These are phyloP conservation scores for Carassius auratus DNA, from an alignment of 2,113 vertebrate genomes.

Conservation along the genomic window DNA sequence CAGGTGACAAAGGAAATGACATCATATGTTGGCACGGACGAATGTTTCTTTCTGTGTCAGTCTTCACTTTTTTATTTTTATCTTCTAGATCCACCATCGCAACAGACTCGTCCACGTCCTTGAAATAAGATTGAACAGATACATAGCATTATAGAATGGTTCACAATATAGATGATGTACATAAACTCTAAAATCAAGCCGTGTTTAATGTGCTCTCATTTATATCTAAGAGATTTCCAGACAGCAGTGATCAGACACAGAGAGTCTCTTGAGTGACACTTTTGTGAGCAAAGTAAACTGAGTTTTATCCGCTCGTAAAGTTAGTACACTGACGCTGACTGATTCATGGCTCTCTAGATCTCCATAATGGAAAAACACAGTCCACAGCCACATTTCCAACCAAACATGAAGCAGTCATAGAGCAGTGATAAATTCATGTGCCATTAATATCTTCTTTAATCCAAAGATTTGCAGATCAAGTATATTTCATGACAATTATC, in stretches of 20 bases:
- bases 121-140: not conserved
- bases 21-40: not conserved
- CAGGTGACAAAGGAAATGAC: slow-evolving; percentile 9
- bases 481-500: not conserved
- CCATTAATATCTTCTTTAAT: not conserved
- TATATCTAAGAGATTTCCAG: not conserved
- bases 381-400: not conserved
- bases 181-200: not conserved
- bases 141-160: not conserved
- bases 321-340: not conserved
- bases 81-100: not conserved
- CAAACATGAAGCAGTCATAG: not conserved
- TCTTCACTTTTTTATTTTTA: not conserved
- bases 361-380: not conserved
- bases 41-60: not conserved
- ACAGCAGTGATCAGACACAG: not conserved
- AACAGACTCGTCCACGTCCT: not conserved
- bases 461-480: not conserved
- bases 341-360: not conserved
- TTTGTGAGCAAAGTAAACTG: slow-evolving; percentile 7
- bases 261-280: not conserved
- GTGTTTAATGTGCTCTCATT: not conserved
- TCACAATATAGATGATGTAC: not conserved
- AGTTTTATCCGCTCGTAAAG: slow-evolving; percentile 6
- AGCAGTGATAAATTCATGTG: not conserved